phyloP scores from a whole-genome alignment of 2,113 vertebrate genomes.

The Genyomyrus donnyi region DNA sequence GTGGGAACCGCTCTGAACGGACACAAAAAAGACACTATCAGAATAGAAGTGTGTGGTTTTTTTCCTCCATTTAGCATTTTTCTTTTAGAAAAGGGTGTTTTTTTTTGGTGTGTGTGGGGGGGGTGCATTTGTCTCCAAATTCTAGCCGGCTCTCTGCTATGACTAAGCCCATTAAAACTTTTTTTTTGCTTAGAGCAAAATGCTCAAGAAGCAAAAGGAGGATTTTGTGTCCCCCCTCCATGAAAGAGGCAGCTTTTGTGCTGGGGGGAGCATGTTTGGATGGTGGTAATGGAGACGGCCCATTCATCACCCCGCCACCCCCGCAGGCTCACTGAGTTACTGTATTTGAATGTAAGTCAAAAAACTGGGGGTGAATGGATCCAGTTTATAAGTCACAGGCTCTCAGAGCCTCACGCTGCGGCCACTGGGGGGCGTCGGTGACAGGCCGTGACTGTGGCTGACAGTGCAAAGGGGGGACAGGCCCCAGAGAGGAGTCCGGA shows the following conservation, averaged over 20 bases:
- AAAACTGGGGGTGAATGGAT: neutral
- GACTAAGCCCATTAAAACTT: conserved; percentile 44
- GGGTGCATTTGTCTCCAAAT: conserved; percentile 29
- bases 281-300: neutral
- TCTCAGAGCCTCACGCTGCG: neutral
- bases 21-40: conserved; percentile 22
- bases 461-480: neutral
- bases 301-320: neutral
- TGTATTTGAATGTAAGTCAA: neutral
- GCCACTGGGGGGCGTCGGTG: neutral
- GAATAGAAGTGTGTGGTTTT: conserved; percentile 24
- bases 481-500: neutral
- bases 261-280: neutral
- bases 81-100: neutral
- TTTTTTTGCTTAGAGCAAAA: conserved; percentile 44
- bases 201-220: conserved; percentile 50
- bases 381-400: neutral
- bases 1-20: conserved; percentile 22
- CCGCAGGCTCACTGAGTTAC: neutral
- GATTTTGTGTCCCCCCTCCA: neutral
- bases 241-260: neutral
- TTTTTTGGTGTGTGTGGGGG: neutral
- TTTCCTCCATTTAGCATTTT: neutral
- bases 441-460: neutral
- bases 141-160: conserved; percentile 30